phyloP scores from a whole-genome alignment of 2,888 invertebrate species.

The Ophraella communa region DNA sequence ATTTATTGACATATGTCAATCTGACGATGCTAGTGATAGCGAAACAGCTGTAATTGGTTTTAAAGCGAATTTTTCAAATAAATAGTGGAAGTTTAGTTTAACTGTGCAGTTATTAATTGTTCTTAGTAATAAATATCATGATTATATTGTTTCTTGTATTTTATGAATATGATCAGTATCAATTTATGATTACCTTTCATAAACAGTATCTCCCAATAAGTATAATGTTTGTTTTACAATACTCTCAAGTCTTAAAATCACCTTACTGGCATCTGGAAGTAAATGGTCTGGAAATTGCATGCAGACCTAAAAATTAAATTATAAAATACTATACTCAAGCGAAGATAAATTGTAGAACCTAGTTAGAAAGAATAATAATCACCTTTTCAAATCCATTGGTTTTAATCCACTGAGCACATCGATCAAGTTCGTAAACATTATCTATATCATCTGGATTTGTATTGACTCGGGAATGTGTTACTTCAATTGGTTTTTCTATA shows the following conservation, averaged over 20 bases:
- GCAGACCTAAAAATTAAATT: too few species aligned
- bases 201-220: slow-evolving; percentile 89
- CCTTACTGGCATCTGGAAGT: slow-evolving; percentile 70
- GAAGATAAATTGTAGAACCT: too few species aligned
- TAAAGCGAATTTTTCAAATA: too few species aligned
- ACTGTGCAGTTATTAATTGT: too few species aligned
- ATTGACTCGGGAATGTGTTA: slow-evolving; percentile 39
- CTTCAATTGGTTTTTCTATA: slow-evolving; percentile 62
- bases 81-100: too few species aligned
- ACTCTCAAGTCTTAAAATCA: slow-evolving; percentile 65
- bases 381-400: slow-evolving; percentile 72
- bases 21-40: too few species aligned
- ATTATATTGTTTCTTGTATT: too few species aligned
- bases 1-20: too few species aligned
- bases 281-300: slow-evolving; percentile 91
- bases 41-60: too few species aligned
- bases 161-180: too few species aligned
- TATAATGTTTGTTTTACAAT: slow-evolving; percentile 70
- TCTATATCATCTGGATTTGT: slow-evolving; percentile 56
- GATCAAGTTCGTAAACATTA: slow-evolving; percentile 65
- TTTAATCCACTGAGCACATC: slow-evolving; percentile 74
- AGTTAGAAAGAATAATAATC: slow-evolving; percentile 32
- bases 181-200: slow-evolving; percentile 85
- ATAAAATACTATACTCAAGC: too few species aligned
- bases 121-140: too few species aligned